Conservation (phyloP, 2,888 invertebrate species). For the Eledone cirrhosa region DNA sequence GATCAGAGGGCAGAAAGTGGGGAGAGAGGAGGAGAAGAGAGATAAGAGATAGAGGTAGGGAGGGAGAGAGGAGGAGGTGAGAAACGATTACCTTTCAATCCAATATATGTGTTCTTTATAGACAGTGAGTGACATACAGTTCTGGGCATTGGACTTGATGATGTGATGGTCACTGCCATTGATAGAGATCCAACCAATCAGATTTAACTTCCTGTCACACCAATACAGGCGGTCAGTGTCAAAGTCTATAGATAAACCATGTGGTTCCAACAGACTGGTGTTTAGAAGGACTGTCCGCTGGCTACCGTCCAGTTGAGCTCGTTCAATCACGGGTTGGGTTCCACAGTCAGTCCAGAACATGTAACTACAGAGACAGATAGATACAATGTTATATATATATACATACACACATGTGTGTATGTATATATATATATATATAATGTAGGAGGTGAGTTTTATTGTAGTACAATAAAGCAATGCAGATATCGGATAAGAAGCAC, state of each 20-base stretch:
- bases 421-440: neutral
- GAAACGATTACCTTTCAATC: constrained; percentile 77
- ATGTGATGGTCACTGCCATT: constrained; percentile 33
- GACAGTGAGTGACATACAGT: constrained; percentile 73
- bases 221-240: constrained; percentile 81
- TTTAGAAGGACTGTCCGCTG: constrained; percentile 71
- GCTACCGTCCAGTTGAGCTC: constrained; percentile 81
- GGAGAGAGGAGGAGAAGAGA: too few species aligned
- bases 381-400: too few species aligned
- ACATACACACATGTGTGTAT: too few species aligned
- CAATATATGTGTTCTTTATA: constrained; percentile 76
- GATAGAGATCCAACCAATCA: constrained; percentile 68
- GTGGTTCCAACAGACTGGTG: constrained; percentile 70
- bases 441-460: neutral
- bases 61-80: neutral
- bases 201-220: constrained; percentile 77
- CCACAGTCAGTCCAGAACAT: constrained; percentile 83
- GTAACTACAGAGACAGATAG: constrained; percentile 65
- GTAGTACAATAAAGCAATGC: too few species aligned
- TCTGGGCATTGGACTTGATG: constrained; percentile 37
- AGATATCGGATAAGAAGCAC: too few species aligned
- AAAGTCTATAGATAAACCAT: constrained; percentile 82
- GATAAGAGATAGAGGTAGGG: neutral
- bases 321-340: constrained; percentile 77
- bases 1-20: too few species aligned